Evolutionary conservation across 1,140 invertebrate genomes (phyloP).

Genomic region (Hylyphantes graminicola): DNA sequence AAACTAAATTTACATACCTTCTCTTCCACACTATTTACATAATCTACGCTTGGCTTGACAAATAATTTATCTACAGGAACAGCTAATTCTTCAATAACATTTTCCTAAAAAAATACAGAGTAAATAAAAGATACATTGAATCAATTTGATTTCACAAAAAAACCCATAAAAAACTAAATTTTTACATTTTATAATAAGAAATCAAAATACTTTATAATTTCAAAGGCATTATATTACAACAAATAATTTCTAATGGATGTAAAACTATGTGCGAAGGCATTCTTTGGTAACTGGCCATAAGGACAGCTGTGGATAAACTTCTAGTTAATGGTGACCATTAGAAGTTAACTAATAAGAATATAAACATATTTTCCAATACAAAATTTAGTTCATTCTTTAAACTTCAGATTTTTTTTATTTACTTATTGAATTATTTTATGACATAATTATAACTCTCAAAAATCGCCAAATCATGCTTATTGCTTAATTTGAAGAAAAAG

Average conservation of each 20-base stretch:
- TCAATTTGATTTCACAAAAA: background rate
- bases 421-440: no score
- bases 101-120: constrained; percentile 24
- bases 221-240: background rate
- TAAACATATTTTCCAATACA: no score
- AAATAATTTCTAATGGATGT: background rate
- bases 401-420: no score
- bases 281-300: background rate
- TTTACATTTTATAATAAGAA: background rate
- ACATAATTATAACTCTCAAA: background rate
- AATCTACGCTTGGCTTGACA: constrained; percentile 51
- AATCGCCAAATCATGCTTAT: background rate
- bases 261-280: background rate
- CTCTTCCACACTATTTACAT: constrained; percentile 47
- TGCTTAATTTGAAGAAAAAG: background rate
- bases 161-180: background rate
- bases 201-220: background rate
- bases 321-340: no score
- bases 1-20: constrained; percentile 4
- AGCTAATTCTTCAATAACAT: background rate
- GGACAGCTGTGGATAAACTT: no score
- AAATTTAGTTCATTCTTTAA: no score
- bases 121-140: background rate
- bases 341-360: no score
- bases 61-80: background rate